Conservation (phyloP, 1,140 invertebrate species). For the Drosophila parabipectinata region DNA sequence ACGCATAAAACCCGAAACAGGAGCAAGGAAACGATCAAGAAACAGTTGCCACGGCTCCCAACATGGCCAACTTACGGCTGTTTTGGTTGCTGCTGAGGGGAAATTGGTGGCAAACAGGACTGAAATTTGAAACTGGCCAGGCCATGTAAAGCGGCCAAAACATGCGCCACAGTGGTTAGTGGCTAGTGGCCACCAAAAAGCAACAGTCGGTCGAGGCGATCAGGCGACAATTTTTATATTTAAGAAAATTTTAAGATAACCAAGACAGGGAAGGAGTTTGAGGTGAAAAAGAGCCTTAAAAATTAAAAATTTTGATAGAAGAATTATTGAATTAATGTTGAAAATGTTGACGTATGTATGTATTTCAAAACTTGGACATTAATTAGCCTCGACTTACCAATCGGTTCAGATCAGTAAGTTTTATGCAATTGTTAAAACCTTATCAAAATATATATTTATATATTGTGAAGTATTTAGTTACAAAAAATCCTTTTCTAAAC, state of each 20-base stretch:
- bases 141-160: constrained; percentile 77
- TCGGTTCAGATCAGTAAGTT: no score
- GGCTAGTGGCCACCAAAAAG: constrained; percentile 53
- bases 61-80: neutral
- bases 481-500: no score
- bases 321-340: no score
- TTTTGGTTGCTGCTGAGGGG: neutral
- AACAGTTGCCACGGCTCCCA: constrained; percentile 25
- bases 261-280: constrained; percentile 32
- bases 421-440: no score
- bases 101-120: constrained; percentile 43
- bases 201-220: constrained; percentile 47
- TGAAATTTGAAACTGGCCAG: constrained; percentile 78
- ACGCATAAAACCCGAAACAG: constrained; percentile 41
- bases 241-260: constrained; percentile 50
- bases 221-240: constrained; percentile 61
- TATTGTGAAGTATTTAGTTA: no score
- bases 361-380: no score
- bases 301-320: no score
- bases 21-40: constrained; percentile 43
- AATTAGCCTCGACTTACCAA: no score
- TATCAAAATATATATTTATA: no score
- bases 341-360: no score
- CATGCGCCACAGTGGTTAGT: constrained; percentile 74
- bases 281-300: neutral